phyloP scores from a whole-genome alignment of 2,113 vertebrate species.

The Hyaena hyaena region DNA sequence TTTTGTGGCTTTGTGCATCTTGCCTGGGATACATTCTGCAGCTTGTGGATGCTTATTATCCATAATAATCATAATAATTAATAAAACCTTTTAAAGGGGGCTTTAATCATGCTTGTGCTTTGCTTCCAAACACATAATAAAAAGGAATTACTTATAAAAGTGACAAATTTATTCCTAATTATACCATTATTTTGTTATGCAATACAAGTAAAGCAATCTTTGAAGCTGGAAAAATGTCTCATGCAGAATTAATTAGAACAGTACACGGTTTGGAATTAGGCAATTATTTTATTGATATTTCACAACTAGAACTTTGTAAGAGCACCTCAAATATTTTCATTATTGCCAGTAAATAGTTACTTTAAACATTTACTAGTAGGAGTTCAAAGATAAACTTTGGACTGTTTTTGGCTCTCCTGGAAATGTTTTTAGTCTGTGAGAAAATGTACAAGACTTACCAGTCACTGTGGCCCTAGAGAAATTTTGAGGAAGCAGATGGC shows the following conservation, averaged over 20 bases:
- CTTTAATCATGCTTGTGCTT: constrained; percentile 81
- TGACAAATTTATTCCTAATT: constrained; percentile 84
- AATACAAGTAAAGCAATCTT: constrained; percentile 82
- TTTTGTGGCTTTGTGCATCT: constrained; percentile 48
- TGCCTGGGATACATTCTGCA: constrained; percentile 32
- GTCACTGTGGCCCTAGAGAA: background rate
- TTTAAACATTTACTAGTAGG: constrained; percentile 62
- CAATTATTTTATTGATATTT: constrained; percentile 84
- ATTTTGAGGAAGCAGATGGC: background rate
- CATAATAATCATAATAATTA: constrained; percentile 82
- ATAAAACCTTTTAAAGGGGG: constrained; percentile 80
- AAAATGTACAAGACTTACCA: background rate
- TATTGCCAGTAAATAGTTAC: constrained; percentile 75
- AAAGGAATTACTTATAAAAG: constrained; percentile 83
- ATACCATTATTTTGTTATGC: constrained; percentile 83
- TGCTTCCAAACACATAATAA: constrained; percentile 83
- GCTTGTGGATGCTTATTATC: constrained; percentile 68
- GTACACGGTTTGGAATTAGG: constrained; percentile 76
- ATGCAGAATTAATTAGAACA: constrained; percentile 81
- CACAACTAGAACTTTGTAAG: constrained; percentile 75
- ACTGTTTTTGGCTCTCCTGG: background rate
- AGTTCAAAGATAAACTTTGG: constrained; percentile 60
- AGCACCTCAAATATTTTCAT: constrained; percentile 78
- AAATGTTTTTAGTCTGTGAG: constrained; percentile 39
- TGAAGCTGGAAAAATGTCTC: constrained; percentile 80